Evolutionary conservation across 1,140 invertebrate genomes (phyloP).

Genomic region (Arion vulgaris): DNA sequence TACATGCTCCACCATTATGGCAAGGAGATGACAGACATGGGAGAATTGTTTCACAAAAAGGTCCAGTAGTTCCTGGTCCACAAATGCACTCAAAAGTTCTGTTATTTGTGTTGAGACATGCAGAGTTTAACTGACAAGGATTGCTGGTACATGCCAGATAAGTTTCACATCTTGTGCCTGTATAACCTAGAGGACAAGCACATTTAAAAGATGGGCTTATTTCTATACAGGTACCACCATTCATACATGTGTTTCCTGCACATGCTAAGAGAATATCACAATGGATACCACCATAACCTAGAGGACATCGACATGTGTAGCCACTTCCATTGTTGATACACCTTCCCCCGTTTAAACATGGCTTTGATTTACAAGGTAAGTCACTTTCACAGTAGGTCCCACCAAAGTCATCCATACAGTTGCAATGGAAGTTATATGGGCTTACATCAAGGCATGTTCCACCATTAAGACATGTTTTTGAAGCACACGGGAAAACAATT

Average conservation of each 20-base stretch:
- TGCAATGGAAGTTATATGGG: constrained; percentile 19
- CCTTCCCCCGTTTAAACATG: constrained; percentile 58
- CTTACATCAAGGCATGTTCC: constrained; percentile 69
- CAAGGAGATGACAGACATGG: constrained; percentile 59
- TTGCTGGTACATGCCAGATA: constrained; percentile 47
- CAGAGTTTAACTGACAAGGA: constrained; percentile 57
- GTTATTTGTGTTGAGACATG: constrained; percentile 27
- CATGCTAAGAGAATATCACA: constrained; percentile 63
- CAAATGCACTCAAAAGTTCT: constrained; percentile 44
- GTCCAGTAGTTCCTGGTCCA: constrained; percentile 36
- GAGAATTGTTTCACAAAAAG: constrained; percentile 72
- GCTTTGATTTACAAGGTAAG: constrained; percentile 46
- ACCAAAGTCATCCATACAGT: constrained; percentile 46
- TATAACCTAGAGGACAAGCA: constrained; percentile 44
- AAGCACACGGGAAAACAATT: constrained; percentile 72
- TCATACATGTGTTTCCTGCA: constrained; percentile 54
- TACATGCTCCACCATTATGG: constrained; percentile 52
- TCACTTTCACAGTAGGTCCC: constrained; percentile 52
- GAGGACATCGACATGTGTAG: constrained; percentile 52
- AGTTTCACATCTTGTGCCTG: constrained; percentile 55
- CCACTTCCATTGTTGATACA: constrained; percentile 59
- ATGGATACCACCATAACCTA: constrained; percentile 46
- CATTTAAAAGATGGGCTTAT: constrained; percentile 44
- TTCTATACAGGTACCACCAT: constrained; percentile 48
- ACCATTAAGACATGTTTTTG: constrained; percentile 54